These are phyloP conservation scores for Caenorhabditis zanzibari DNA, from an alignment of 2,888 invertebrate species.

Conservation along the genomic window DNA sequence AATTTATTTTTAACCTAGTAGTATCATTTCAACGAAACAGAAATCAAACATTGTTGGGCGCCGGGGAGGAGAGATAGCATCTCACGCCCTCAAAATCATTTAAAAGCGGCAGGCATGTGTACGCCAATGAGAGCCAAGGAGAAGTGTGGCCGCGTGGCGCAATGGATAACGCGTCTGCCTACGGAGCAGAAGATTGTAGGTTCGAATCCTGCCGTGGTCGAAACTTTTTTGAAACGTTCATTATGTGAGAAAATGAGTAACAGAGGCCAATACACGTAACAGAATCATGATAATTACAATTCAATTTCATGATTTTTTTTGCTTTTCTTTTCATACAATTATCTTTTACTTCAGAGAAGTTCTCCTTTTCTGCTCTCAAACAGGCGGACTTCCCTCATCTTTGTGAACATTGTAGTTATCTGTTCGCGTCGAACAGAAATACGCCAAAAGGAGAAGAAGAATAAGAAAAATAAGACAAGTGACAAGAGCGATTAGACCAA, in stretches of 20 bases:
- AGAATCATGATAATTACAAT: conserved; percentile 25
- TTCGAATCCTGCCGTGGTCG: conserved; percentile 83
- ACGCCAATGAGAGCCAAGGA: background rate
- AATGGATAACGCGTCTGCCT: conserved; percentile 84
- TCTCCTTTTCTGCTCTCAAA: conserved; percentile 2
- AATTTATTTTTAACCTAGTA: conserved; percentile 14
- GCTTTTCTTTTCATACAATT: conserved; percentile 12
- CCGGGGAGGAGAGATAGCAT: background rate
- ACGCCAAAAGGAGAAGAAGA: conserved; percentile 49
- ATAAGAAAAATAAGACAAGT: conserved; percentile 51
- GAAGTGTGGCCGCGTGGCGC: conserved; percentile 69
- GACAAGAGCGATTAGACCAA: conserved; percentile 48
- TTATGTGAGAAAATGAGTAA: conserved; percentile 9
- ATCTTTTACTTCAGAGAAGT: conserved; percentile 24
- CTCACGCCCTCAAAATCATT: background rate
- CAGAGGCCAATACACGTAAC: conserved; percentile 23
- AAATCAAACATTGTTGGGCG: conserved; percentile 4
- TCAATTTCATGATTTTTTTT: conserved; percentile 23
- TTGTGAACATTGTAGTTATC: conserved; percentile 54
- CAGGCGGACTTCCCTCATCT: conserved; percentile 53
- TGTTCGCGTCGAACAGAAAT: conserved; percentile 42
- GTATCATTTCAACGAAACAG: conserved; percentile 18
- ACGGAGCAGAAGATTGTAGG: conserved; percentile 84
- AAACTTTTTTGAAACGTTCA: conserved; percentile 38
- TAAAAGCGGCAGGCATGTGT: background rate